phyloP scores from a whole-genome alignment of 1,140 invertebrate species.

The Liolophura sinensis region DNA sequence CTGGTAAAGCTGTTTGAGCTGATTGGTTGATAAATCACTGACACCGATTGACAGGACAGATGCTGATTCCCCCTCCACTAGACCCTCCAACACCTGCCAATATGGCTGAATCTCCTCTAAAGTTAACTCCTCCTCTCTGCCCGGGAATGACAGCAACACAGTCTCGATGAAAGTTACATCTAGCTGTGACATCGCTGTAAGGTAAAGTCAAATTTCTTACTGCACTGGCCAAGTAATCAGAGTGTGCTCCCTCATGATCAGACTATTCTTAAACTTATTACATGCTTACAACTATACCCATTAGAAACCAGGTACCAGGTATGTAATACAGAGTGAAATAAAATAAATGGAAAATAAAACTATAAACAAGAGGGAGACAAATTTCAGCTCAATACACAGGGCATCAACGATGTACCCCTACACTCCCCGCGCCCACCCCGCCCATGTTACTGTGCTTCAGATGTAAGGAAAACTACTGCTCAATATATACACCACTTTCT shows the following conservation, averaged over 20 bases:
- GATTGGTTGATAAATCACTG: constrained; percentile 82
- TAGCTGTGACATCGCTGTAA: constrained; percentile 69
- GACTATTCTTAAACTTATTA: constrained; percentile 7
- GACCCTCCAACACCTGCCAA: constrained; percentile 75
- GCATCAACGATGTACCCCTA: too few species aligned
- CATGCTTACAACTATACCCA: neutral
- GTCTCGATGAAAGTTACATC: constrained; percentile 73
- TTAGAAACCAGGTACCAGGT: neutral
- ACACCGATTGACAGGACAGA: constrained; percentile 77
- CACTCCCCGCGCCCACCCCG: too few species aligned
- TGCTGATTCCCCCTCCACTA: constrained; percentile 66
- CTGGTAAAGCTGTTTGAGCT: constrained; percentile 76
- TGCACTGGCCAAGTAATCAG: constrained; percentile 6
- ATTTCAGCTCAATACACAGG: too few species aligned
- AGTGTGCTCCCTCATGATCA: constrained; percentile 5
- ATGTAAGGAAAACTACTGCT: too few species aligned
- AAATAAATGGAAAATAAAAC: neutral
- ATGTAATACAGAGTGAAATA: neutral
- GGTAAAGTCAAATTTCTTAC: constrained; percentile 2
- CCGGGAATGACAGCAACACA: constrained; percentile 72
- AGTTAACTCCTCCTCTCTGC: constrained; percentile 45
- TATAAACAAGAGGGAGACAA: neutral
- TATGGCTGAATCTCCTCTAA: constrained; percentile 70
- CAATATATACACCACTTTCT: too few species aligned
- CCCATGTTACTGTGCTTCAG: too few species aligned